Evolutionary conservation across 2,888 invertebrate species (phyloP).

Genomic region (Orgyia antiqua): DNA sequence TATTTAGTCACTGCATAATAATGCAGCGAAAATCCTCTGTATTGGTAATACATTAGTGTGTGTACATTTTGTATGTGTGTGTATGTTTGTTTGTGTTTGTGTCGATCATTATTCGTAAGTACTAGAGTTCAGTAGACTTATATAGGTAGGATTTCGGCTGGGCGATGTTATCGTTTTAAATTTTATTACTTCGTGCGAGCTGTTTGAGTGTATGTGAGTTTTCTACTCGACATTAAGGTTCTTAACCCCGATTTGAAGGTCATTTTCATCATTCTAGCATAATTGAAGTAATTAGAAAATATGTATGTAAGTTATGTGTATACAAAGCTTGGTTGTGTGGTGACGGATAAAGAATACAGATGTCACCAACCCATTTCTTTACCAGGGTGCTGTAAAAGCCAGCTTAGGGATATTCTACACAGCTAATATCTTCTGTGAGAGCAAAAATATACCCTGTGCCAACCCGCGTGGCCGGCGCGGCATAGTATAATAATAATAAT

Average conservation of each 20-base stretch:
- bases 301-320: too few species aligned
- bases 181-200: constrained; percentile 16
- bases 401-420: too few species aligned
- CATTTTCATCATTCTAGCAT: neutral
- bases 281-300: neutral
- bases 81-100: constrained; percentile 20
- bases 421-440: too few species aligned
- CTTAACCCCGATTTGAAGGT: neutral
- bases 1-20: constrained; percentile 21
- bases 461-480: too few species aligned
- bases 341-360: too few species aligned
- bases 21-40: constrained; percentile 11
- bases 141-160: constrained; percentile 23
- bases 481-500: too few species aligned
- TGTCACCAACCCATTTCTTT: too few species aligned
- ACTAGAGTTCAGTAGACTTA: constrained; percentile 57
- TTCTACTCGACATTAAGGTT: neutral
- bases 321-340: too few species aligned
- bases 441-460: too few species aligned
- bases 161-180: constrained; percentile 12
- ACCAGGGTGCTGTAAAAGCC: too few species aligned
- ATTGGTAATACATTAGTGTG: constrained; percentile 7
- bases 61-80: constrained; percentile 10
- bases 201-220: constrained; percentile 2
- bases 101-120: constrained; percentile 62